A percentile compares a stretch with the other conserved stretches of the same genome.
These are phyloP conservation scores for Bos taurus DNA, from an alignment of 2,113 vertebrate genomes.

Conservation along the genomic window ARS-UCD2.0 NC_037335.1:7273001-7273500, in stretches of 20 bases:
- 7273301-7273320: neutral
- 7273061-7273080: neutral
- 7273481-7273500: no score
- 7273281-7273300: neutral
- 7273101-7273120: neutral
- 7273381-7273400: constrained; percentile 44
- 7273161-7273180: neutral
- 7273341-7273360: neutral
- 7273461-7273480: no score
- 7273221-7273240: rapidly evolving
- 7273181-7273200: neutral
- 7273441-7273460: no score
- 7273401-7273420: constrained; percentile 80
- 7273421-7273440: no score
- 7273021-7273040: neutral
- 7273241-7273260: neutral
- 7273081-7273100: neutral
- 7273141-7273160: constrained; percentile 47
- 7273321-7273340: constrained; percentile 8
- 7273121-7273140: neutral
- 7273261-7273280: constrained; percentile 3
- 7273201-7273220: neutral
- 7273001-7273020: neutral
- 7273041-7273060: constrained; percentile 45
- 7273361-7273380: neutral